Conservation (phyloP, 1,140 invertebrate species). For the Pogonomyrmex californicus region DNA sequence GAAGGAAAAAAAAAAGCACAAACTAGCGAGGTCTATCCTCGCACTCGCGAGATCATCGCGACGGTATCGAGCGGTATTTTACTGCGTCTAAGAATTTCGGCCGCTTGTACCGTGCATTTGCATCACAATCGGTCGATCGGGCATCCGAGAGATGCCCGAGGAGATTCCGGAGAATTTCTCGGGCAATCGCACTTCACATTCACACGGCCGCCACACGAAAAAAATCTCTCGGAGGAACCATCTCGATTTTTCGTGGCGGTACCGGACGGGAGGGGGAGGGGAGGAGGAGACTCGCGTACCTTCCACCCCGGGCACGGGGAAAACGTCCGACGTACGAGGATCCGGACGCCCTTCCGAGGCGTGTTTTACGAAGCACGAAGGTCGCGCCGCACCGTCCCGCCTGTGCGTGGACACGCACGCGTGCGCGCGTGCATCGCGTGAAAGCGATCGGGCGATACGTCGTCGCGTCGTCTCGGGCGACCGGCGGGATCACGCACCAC, state of each 20-base stretch:
- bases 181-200: not conserved
- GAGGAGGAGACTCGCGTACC: not conserved
- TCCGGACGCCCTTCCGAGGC: not conserved
- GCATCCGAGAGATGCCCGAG: not conserved
- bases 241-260: not conserved
- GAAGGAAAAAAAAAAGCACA: not conserved
- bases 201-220: no score
- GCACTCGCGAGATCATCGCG: not conserved
- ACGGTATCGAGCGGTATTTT: not conserved
- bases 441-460: not conserved
- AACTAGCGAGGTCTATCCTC: not conserved
- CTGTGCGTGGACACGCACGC: constrained; percentile 33
- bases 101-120: not conserved
- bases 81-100: constrained; percentile 31
- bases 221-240: no score
- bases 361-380: constrained; percentile 11
- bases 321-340: not conserved
- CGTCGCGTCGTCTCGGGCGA: not conserved
- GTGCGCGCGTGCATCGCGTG: constrained; percentile 43
- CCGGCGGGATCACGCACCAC: constrained; percentile 15
- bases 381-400: not conserved
- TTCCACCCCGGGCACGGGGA: not conserved
- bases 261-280: not conserved
- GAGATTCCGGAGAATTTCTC: not conserved
- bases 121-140: not conserved